These are phyloP conservation scores for Coturnix japonica DNA, from an alignment of 2,113 vertebrate genomes.

Conservation along the genomic window DNA sequence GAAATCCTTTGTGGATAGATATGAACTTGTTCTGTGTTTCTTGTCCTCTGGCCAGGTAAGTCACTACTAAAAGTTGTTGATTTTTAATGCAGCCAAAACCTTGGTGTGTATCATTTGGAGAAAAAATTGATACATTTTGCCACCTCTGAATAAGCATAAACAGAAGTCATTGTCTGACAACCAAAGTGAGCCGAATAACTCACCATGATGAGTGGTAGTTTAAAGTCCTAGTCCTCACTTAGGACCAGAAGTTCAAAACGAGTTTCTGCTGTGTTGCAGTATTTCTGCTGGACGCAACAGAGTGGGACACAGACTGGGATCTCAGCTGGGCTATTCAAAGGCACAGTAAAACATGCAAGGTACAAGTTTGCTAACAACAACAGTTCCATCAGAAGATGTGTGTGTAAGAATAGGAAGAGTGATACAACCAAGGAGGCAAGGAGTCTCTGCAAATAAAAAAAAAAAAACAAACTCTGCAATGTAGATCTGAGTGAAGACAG, in stretches of 20 bases:
- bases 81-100: background rate
- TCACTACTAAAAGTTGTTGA: fast-evolving
- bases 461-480: background rate
- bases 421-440: background rate
- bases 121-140: background rate
- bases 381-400: background rate
- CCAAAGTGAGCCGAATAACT: background rate
- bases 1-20: background rate
- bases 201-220: background rate
- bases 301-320: background rate
- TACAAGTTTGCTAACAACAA: background rate
- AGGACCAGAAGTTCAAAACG: background rate
- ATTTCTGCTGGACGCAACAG: background rate
- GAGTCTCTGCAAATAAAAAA: background rate
- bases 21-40: background rate
- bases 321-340: background rate
- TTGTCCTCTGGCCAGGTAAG: background rate
- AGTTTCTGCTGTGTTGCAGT: background rate
- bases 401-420: background rate
- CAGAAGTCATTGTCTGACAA: background rate
- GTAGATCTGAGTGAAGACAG: background rate
- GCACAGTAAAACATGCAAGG: background rate
- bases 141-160: background rate
- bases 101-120: background rate
- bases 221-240: background rate